Evolutionary conservation across 2,797 vertebrate genomes (phyloP).

Genomic region (Takifugu ocellatus): DNA sequence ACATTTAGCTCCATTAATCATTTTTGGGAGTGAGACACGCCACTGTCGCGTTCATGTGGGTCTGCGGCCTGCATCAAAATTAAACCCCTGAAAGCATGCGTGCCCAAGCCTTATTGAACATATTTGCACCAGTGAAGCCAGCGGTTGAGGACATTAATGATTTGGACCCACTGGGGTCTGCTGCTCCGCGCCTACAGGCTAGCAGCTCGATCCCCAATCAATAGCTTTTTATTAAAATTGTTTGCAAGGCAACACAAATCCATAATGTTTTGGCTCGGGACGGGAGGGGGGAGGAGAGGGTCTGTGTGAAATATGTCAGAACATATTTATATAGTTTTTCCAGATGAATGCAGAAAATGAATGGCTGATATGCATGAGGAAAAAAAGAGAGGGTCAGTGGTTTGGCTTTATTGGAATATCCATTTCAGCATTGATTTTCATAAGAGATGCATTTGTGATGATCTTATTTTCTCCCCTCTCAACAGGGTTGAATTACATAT

Average conservation of each 20-base stretch:
- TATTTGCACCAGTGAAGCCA: conserved; percentile 75
- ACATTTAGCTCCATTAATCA: conserved; percentile 19
- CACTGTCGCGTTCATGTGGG: conserved; percentile 7
- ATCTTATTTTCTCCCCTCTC: conserved; percentile 76
- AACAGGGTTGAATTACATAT: conserved; percentile 73
- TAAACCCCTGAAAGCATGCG: conserved; percentile 58
- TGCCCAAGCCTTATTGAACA: conserved; percentile 74
- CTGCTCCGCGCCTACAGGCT: conserved; percentile 69
- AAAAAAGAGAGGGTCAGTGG: conserved; percentile 40
- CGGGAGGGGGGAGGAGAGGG: conserved; percentile 27
- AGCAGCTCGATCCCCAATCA: conserved; percentile 76
- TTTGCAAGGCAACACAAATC: conserved; percentile 83
- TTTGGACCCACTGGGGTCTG: conserved; percentile 74
- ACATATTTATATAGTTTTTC: conserved; percentile 72
- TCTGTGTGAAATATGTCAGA: conserved; percentile 65
- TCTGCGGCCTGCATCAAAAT: conserved; percentile 48
- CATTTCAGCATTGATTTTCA: conserved; percentile 76
- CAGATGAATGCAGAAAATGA: conserved; percentile 72
- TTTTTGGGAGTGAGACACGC: not conserved
- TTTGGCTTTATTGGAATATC: conserved; percentile 72
- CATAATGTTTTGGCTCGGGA: conserved; percentile 77
- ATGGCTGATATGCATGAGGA: conserved; percentile 66
- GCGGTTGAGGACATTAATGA: conserved; percentile 81
- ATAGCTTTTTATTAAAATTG: conserved; percentile 87
- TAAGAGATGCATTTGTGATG: conserved; percentile 79